Evolutionary conservation across 1,140 invertebrate species (phyloP).

Genomic region (Cydia pomonella): DNA sequence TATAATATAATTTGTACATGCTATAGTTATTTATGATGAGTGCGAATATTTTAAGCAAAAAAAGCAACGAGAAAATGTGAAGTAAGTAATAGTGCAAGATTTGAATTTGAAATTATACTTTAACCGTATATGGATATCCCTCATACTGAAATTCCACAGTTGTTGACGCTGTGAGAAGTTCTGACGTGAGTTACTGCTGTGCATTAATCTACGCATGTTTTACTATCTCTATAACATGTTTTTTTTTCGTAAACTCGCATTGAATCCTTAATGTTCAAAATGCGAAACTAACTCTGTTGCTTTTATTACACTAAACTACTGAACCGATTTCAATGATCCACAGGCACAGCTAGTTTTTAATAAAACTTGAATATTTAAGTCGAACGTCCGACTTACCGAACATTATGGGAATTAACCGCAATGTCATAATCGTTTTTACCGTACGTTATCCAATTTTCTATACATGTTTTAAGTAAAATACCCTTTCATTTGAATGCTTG

Average conservation of each 20-base stretch:
- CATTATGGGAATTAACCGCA: neutral
- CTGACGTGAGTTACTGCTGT: slow-evolving; percentile 6
- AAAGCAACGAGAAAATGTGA: neutral
- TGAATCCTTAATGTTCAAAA: too few relatives aligned
- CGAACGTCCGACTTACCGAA: neutral
- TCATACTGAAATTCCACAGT: neutral
- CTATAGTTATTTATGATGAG: neutral
- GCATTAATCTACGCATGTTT: neutral
- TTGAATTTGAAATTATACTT: slow-evolving; percentile 30
- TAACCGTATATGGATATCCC: slow-evolving; percentile 6
- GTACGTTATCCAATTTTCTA: neutral
- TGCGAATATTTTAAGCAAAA: neutral
- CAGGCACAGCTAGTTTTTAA: neutral
- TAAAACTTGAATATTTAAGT: neutral
- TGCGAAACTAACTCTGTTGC: too few relatives aligned
- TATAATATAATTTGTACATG: slow-evolving; percentile 7
- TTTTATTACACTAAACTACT: too few relatives aligned
- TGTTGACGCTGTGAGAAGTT: neutral
- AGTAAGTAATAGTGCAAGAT: slow-evolving; percentile 9
- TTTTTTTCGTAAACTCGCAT: too few relatives aligned
- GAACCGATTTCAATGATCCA: too few relatives aligned
- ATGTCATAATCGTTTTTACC: neutral
- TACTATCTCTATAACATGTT: neutral
- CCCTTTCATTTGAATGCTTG: neutral
- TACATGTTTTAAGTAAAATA: neutral